phyloP scores from a whole-genome alignment of 1,140 invertebrate genomes.

The Procambarus virginalis region DNA sequence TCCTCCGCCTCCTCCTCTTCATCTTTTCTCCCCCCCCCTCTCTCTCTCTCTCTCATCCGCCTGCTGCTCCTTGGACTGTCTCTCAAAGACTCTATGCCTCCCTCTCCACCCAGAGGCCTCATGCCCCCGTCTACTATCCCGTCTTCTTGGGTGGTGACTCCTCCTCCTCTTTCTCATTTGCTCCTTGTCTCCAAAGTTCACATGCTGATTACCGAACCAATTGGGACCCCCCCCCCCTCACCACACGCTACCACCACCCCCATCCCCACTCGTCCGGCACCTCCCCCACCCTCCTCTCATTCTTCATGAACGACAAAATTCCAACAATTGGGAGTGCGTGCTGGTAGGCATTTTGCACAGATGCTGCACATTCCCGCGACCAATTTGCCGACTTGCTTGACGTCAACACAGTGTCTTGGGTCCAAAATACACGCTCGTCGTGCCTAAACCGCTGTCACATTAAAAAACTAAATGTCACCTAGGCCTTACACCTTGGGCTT shows the following conservation, averaged over 20 bases:
- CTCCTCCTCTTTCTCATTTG: constrained; percentile 53
- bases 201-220: constrained; percentile 68
- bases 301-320: constrained; percentile 67
- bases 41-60: constrained; percentile 1
- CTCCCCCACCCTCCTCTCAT: constrained; percentile 39
- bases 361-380: constrained; percentile 63
- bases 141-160: constrained; percentile 10
- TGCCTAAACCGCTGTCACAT: constrained; percentile 66
- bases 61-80: constrained; percentile 11
- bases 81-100: constrained; percentile 1
- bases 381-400: constrained; percentile 65
- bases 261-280: background rate
- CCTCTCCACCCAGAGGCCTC: constrained; percentile 13
- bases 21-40: constrained; percentile 1
- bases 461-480: constrained; percentile 65
- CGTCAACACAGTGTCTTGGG: constrained; percentile 62
- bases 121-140: constrained; percentile 1
- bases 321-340: constrained; percentile 65
- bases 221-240: constrained; percentile 30
- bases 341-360: constrained; percentile 62
- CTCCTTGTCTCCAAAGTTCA: constrained; percentile 65
- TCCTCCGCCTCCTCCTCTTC: constrained; percentile 16
- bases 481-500: constrained; percentile 63
- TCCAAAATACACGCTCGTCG: constrained; percentile 59
- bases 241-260: constrained; percentile 6